A percentile compares a stretch with the other conserved stretches of the same genome.
Conservation (phyloP, 2,888 invertebrate species). For the Cynaeus angustus region DNA sequence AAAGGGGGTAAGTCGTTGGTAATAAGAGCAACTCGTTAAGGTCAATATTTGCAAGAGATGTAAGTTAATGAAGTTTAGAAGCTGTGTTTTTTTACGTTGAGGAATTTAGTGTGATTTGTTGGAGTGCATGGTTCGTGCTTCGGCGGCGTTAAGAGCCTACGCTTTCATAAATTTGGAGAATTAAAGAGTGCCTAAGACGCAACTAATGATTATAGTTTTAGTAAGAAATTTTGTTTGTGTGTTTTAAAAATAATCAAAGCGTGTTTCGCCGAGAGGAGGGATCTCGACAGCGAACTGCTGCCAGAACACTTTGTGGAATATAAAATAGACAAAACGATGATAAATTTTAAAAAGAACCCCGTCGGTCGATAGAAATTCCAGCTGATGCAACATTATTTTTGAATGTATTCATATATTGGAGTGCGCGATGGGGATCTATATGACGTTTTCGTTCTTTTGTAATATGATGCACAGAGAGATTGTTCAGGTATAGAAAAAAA, state of each 20-base stretch:
- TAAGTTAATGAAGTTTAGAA: neutral
- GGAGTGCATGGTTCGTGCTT: neutral
- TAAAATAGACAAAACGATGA: constrained; percentile 45
- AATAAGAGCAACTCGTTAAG: neutral
- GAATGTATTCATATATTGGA: constrained; percentile 36
- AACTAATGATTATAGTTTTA: no score
- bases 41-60: constrained; percentile 7
- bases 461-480: neutral
- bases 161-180: constrained; percentile 11
- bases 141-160: neutral
- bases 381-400: constrained; percentile 40
- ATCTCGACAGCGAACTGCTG: constrained; percentile 37
- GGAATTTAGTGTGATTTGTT: constrained; percentile 3
- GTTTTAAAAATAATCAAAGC: constrained; percentile 42
- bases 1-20: neutral
- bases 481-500: neutral
- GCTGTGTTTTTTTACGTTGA: neutral
- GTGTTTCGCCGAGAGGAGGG: constrained; percentile 37
- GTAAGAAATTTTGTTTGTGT: no score
- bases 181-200: no score
- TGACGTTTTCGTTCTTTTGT: constrained; percentile 7
- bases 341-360: constrained; percentile 41
- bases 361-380: constrained; percentile 39
- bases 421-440: constrained; percentile 6
- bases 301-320: constrained; percentile 43